Evolutionary conservation across 2,113 vertebrate genomes (phyloP).

Genomic region (Anthoscopus minutus): DNA sequence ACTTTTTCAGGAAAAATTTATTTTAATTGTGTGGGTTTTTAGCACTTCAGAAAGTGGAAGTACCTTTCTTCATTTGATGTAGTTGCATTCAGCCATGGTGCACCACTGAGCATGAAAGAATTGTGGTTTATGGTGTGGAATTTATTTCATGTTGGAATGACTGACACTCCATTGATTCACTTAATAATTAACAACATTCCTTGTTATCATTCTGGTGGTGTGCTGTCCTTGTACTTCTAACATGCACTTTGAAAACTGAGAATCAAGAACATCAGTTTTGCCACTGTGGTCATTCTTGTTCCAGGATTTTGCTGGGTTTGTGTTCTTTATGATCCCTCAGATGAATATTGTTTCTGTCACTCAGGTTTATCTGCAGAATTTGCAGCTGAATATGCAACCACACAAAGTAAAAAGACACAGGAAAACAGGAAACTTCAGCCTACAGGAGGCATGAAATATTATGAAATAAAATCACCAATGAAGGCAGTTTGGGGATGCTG

Average conservation of each 20-base stretch:
- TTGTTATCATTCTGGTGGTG: background rate
- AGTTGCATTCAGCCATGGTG: background rate
- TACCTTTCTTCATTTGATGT: slow-evolving; percentile 1
- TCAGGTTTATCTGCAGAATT: background rate
- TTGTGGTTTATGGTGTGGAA: slow-evolving; percentile 20
- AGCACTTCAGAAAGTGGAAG: background rate
- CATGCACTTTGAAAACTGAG: background rate
- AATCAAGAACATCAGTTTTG: background rate
- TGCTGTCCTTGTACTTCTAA: background rate
- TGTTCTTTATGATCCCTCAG: background rate
- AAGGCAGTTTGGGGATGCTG: background rate
- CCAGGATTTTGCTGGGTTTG: background rate
- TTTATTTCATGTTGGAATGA: slow-evolving; percentile 4
- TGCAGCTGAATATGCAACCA: background rate
- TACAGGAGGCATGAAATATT: background rate
- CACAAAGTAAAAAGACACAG: background rate
- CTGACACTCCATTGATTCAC: background rate
- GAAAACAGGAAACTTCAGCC: background rate
- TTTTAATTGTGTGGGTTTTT: background rate
- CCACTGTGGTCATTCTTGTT: background rate
- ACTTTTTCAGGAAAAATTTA: background rate
- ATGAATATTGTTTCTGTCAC: background rate
- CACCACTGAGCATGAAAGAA: slow-evolving; percentile 18
- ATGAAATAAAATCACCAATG: background rate
- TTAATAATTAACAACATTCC: slow-evolving; percentile 27